These are phyloP conservation scores for Eupsilia transversa DNA, from an alignment of 2,888 invertebrate genomes.

Conservation along the genomic window DNA sequence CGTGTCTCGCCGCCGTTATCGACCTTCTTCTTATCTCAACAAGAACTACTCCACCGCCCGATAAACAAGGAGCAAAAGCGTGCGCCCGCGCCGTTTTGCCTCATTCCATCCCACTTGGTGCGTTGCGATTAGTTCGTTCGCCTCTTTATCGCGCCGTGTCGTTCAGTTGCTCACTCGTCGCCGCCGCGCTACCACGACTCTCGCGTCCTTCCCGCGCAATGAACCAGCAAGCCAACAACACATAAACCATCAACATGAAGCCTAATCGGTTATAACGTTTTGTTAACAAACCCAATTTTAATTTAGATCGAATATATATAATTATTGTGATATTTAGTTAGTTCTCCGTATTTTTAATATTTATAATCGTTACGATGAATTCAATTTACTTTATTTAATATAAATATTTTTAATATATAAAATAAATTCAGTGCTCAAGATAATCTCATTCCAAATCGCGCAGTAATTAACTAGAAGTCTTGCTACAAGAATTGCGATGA, in stretches of 20 bases:
- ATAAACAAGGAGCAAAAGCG: conserved; percentile 89
- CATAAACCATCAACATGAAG: conserved; percentile 90
- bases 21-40: conserved; percentile 86
- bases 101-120: conserved; percentile 85
- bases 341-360: conserved; percentile 86
- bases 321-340: conserved; percentile 90
- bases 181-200: conserved; percentile 85
- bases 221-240: conserved; percentile 89
- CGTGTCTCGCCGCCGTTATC: conserved; percentile 78
- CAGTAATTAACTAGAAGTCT: conserved; percentile 81
- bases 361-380: conserved; percentile 87
- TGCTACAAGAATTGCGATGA: conserved; percentile 84
- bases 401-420: conserved; percentile 80
- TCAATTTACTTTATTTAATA: conserved; percentile 85
- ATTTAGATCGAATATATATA: conserved; percentile 89
- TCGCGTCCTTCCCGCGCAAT: conserved; percentile 86
- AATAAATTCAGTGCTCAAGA: conserved; percentile 87
- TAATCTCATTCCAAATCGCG: conserved; percentile 90
- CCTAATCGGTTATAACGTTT: conserved; percentile 90
- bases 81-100: conserved; percentile 89
- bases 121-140: conserved; percentile 85
- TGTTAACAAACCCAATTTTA: conserved; percentile 84
- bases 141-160: conserved; percentile 72
- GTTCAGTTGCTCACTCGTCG: conserved; percentile 87
- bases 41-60: conserved; percentile 84